Conservation (phyloP, 1,140 invertebrate species). For the Procambarus virginalis region DNA sequence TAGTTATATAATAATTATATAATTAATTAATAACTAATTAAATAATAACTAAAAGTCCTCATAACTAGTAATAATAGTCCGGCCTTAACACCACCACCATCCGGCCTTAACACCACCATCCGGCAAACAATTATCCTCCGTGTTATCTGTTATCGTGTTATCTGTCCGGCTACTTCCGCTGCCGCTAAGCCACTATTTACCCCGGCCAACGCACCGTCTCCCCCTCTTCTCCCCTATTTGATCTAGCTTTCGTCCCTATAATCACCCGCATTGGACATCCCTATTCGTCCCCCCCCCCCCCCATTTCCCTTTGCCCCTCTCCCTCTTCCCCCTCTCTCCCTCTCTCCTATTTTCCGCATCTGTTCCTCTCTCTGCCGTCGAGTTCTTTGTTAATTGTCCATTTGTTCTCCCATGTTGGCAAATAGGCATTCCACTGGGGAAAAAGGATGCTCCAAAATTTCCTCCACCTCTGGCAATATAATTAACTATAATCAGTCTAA, state of each 20-base stretch:
- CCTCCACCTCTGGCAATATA: too few relatives aligned
- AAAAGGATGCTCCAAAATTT: too few relatives aligned
- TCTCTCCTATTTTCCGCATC: not conserved
- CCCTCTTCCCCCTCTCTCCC: not conserved
- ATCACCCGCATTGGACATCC: not conserved
- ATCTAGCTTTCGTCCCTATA: not conserved
- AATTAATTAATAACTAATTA: too few relatives aligned
- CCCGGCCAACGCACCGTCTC: not conserved
- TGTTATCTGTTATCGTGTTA: not conserved
- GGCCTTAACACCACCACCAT: too few relatives aligned
- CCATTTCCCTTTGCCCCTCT: not conserved
- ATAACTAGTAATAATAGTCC: too few relatives aligned
- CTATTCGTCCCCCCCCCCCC: not conserved
- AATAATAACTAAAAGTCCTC: too few relatives aligned
- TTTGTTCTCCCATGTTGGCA: not conserved
- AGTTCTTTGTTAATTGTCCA: not conserved
- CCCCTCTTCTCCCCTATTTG: not conserved
- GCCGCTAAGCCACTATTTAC: not conserved
- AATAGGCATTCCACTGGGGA: not conserved
- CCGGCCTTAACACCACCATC: not conserved
- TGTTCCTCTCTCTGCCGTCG: not conserved
- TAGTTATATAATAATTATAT: too few relatives aligned
- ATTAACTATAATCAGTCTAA: too few relatives aligned
- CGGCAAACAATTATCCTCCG: too few relatives aligned
- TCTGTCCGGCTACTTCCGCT: not conserved